A percentile compares a stretch with the other conserved stretches of the same genome.
Conservation (phyloP, 2,113 vertebrate genomes). For the Albula glossodonta region DNA sequence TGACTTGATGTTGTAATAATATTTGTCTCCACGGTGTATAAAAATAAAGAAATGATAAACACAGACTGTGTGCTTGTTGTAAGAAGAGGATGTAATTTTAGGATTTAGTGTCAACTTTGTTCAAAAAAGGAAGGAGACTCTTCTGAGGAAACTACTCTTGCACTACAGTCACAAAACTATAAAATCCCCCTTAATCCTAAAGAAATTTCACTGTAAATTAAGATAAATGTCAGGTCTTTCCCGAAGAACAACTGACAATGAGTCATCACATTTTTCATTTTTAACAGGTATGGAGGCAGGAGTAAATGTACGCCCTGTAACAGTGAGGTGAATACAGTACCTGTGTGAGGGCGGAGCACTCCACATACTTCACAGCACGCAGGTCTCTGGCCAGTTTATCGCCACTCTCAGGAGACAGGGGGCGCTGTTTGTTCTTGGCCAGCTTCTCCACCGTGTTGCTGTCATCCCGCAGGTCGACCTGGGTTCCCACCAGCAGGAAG, state of each 20-base stretch:
- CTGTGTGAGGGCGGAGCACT: slow-evolving; percentile 97
- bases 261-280: background rate
- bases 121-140: background rate
- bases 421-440: slow-evolving; percentile 98
- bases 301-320: background rate
- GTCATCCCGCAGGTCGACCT: slow-evolving; percentile 94
- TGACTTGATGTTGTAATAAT: no score
- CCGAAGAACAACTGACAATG: no score
- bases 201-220: background rate
- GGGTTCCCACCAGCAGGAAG: slow-evolving; percentile 96
- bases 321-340: slow-evolving; percentile 57
- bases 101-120: no score
- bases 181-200: background rate
- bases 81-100: no score
- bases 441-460: slow-evolving; percentile 95
- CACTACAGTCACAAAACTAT: slow-evolving; percentile 32
- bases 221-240: background rate
- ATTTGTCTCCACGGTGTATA: no score
- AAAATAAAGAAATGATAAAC: no score
- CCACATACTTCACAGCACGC: slow-evolving; percentile 95
- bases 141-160: slow-evolving; percentile 33
- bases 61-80: no score
- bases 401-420: slow-evolving; percentile 86
- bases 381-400: slow-evolving; percentile 93
- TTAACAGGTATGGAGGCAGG: slow-evolving; percentile 10